Conservation (phyloP, 1,140 invertebrate species). For the Ganaspis sp. region DNA sequence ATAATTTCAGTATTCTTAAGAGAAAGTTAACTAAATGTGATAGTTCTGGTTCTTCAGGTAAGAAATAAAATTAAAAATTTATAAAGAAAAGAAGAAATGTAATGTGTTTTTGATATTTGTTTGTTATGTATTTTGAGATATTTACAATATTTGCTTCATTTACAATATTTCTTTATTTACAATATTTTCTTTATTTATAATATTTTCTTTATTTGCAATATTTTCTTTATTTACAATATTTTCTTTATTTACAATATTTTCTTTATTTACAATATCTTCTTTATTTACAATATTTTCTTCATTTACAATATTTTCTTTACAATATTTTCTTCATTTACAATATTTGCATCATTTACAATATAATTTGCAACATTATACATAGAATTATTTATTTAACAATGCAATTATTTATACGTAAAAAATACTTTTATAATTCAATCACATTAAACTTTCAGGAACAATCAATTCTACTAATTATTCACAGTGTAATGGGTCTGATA, state of each 20-base stretch:
- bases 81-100: not conserved
- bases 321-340: no score
- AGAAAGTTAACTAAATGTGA: slow-evolving; percentile 80
- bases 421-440: not conserved
- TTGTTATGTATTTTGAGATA: no score
- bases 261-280: no score
- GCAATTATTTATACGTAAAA: not conserved
- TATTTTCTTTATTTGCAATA: not conserved
- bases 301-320: no score
- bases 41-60: slow-evolving; percentile 58
- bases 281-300: no score
- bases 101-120: no score
- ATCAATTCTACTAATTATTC: slow-evolving; percentile 52
- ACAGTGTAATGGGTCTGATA: slow-evolving; percentile 43
- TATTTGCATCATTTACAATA: no score
- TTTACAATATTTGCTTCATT: no score
- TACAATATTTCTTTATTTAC: no score
- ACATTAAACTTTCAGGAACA: slow-evolving; percentile 55
- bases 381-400: no score
- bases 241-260: slow-evolving; percentile 25
- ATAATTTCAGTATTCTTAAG: slow-evolving; percentile 81
- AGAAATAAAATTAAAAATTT: slow-evolving; percentile 49
- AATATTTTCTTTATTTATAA: no score
- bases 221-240: slow-evolving; percentile 12
- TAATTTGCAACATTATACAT: no score